Evolutionary conservation across 2,113 vertebrate genomes (phyloP).

Genomic region (Mormyrus lacerda): DNA sequence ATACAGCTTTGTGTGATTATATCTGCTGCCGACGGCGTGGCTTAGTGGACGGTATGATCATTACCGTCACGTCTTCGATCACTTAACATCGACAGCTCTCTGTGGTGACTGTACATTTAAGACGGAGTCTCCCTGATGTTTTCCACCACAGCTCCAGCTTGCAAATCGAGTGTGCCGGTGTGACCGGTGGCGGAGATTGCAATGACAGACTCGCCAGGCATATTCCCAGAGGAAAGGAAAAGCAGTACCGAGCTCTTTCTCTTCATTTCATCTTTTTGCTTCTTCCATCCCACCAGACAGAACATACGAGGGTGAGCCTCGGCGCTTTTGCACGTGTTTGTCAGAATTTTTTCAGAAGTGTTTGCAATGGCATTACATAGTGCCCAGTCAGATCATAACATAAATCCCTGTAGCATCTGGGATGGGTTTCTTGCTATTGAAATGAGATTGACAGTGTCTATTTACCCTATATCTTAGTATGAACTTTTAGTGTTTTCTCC

Average conservation of each 20-base stretch:
- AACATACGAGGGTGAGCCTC: neutral
- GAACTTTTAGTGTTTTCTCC: neutral
- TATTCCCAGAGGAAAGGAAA: neutral
- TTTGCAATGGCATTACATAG: neutral
- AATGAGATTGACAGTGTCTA: neutral
- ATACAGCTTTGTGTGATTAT: conserved; percentile 28
- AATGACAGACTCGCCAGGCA: neutral
- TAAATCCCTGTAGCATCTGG: neutral
- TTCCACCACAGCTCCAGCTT: conserved; percentile 27
- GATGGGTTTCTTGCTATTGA: neutral
- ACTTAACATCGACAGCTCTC: conserved; percentile 32
- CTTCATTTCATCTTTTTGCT: neutral
- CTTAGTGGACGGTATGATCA: conserved; percentile 34
- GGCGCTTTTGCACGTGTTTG: neutral
- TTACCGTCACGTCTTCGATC: conserved; percentile 29
- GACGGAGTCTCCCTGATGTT: conserved; percentile 28
- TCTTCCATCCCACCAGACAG: neutral
- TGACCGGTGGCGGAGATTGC: neutral
- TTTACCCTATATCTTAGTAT: neutral
- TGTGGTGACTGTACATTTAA: conserved; percentile 40
- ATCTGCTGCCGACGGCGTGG: neutral
- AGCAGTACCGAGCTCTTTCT: neutral
- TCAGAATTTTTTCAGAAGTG: neutral
- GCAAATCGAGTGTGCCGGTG: conserved; percentile 29
- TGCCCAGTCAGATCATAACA: neutral